These are phyloP conservation scores for Diadophis punctatus DNA, from an alignment of 2,113 vertebrate genomes.

Conservation along the genomic window DNA sequence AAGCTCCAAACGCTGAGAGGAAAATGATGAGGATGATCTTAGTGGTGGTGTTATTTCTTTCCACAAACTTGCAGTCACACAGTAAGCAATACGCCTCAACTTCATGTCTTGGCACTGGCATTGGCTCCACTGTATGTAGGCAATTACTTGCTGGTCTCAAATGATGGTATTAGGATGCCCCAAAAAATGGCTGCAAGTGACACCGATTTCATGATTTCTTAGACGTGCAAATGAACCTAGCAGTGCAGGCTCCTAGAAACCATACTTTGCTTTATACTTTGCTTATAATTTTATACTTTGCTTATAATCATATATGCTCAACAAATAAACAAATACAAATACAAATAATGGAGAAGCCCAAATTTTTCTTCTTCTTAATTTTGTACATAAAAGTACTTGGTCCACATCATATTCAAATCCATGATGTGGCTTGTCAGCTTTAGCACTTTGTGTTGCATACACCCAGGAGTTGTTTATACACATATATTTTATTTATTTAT, in stretches of 20 bases:
- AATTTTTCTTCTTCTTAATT: not conserved
- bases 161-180: constrained; percentile 52
- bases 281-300: too few relatives aligned
- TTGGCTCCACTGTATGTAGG: constrained; percentile 90
- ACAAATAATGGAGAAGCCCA: not conserved
- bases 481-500: too few relatives aligned
- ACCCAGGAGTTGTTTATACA: not conserved
- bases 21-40: constrained; percentile 95
- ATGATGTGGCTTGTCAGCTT: not conserved
- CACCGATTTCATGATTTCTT: constrained; percentile 26
- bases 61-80: constrained; percentile 93
- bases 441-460: not conserved
- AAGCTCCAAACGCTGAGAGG: constrained; percentile 85
- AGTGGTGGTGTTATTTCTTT: constrained; percentile 93
- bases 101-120: constrained; percentile 89
- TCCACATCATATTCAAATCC: not conserved
- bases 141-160: constrained; percentile 79
- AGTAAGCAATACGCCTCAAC: constrained; percentile 92
- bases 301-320: too few relatives aligned
- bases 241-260: too few relatives aligned
- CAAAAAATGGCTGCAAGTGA: constrained; percentile 48
- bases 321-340: too few relatives aligned
- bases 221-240: constrained; percentile 7
- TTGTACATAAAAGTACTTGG: not conserved
- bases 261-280: too few relatives aligned